Base-by-base conservation (phyloP, 2,797 vertebrate genomes). In the Scolopax rusticola region DNA sequence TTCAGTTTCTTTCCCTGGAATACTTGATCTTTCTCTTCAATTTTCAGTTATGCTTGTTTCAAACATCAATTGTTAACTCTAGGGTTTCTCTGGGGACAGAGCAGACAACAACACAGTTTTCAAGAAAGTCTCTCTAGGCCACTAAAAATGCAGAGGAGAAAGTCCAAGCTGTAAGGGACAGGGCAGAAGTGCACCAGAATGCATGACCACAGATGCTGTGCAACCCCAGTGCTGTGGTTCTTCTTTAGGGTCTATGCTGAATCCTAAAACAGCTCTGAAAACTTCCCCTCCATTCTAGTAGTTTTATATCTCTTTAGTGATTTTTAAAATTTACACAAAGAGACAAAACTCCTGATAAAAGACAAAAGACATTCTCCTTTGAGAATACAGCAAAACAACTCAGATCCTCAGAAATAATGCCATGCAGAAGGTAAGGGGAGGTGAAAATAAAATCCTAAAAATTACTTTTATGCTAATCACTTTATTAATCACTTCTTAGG, bases 31-130 rank as follows among this genome's bases (percentile, higher is more conserved):
- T 48, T 65, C 80, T 90, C 87, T 92, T 83, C 93, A 84, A 45
- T 94, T 96, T 93, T 75, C 76, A 87, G 91, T 89, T 94, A 83
- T 50, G 84, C 80, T 95, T 88, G 65, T 92, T 97, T 95, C 91
- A 96, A 81, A 97, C 96, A 96, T 87, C 88, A 97, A 43, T 92
- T 94, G 92, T 88, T 96, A 96, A 92, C 93, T 91, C 77, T 9
- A 80, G 84, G 61, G 79, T 75, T 90, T 76, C 97, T 95, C 96
- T 73, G 69, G 96, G 91, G 95, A 95, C 50, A n/a, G 45, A 90
- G 59, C 68, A 96, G 68, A 67, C 95, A 95, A 70, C 86, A 94
- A 91, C 74, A 90, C 11, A 89, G 67, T 89, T 96, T 96, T 93
- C 77, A 95, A 61, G 74, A 53, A 93, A 89, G 71, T 92, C 91